Percentiles rank a stretch among this genome's conserved stretches.
These are phyloP conservation scores for Ophthalmotilapia sp. DNA, from an alignment of 2,113 vertebrate genomes.

Conservation along the genomic window DNA sequence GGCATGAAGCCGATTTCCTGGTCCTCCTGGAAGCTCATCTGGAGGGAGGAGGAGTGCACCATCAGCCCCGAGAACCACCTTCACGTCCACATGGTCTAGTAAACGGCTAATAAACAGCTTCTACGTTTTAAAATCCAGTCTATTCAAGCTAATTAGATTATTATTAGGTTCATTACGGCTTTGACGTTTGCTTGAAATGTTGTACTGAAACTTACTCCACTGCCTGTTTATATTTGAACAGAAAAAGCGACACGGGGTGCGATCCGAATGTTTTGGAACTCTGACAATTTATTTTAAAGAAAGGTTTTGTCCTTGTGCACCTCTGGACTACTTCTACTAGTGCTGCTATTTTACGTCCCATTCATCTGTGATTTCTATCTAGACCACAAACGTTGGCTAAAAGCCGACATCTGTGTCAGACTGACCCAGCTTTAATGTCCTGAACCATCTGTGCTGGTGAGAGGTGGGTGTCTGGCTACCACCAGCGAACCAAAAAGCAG, in stretches of 20 bases:
- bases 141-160: not conserved
- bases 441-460: not conserved
- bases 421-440: not conserved
- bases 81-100: not conserved
- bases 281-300: not conserved
- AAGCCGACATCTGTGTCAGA: not conserved
- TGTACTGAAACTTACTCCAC: not conserved
- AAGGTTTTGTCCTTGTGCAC: not conserved
- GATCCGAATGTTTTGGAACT: not conserved
- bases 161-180: not conserved
- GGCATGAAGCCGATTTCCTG: conserved; percentile 77
- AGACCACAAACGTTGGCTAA: not conserved
- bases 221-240: not conserved
- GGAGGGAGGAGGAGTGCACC: not conserved
- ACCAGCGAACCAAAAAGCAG: not conserved
- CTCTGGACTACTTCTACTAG: not conserved
- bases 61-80: not conserved
- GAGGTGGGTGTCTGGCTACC: not conserved
- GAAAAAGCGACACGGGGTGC: not conserved
- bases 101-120: not conserved
- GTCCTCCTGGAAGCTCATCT: conserved; percentile 98
- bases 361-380: not conserved
- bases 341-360: not conserved
- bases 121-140: not conserved
- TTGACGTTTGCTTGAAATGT: not conserved